These are phyloP conservation scores for Pygoscelis antarcticus DNA, from an alignment of 2,113 vertebrate genomes.

Conservation along the genomic window DNA sequence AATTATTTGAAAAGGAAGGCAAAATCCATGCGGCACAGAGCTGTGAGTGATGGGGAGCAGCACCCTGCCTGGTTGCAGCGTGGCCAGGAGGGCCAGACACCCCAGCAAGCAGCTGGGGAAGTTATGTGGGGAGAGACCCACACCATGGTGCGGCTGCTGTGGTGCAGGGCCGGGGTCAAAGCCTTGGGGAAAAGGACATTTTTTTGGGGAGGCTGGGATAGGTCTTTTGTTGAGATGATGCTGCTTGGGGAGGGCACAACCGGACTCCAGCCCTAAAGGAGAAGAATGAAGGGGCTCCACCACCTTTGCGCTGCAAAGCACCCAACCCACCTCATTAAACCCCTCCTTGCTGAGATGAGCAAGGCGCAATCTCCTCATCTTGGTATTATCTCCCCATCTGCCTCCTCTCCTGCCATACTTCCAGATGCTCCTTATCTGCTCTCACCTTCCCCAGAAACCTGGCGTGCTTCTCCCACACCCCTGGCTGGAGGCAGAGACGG, in stretches of 20 bases:
- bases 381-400: not conserved
- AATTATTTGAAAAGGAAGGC: not conserved
- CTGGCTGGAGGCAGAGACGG: not conserved
- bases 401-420: not conserved
- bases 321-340: not conserved
- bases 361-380: not conserved
- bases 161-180: accelerated
- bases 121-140: not conserved
- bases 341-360: not conserved
- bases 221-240: not conserved
- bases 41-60: not conserved
- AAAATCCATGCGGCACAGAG: not conserved
- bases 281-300: not conserved
- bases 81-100: accelerated
- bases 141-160: accelerated
- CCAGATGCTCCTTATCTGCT: slow-evolving; percentile 34
- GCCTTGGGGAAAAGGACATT: accelerated
- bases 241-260: not conserved
- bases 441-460: not conserved
- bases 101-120: not conserved
- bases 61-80: not conserved
- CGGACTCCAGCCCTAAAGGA: not conserved
- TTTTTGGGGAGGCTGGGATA: accelerated
- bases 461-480: not conserved
- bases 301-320: not conserved